Evolutionary conservation across 2,113 vertebrate genomes (phyloP).

Genomic region (Acanthisitta chloris): DNA sequence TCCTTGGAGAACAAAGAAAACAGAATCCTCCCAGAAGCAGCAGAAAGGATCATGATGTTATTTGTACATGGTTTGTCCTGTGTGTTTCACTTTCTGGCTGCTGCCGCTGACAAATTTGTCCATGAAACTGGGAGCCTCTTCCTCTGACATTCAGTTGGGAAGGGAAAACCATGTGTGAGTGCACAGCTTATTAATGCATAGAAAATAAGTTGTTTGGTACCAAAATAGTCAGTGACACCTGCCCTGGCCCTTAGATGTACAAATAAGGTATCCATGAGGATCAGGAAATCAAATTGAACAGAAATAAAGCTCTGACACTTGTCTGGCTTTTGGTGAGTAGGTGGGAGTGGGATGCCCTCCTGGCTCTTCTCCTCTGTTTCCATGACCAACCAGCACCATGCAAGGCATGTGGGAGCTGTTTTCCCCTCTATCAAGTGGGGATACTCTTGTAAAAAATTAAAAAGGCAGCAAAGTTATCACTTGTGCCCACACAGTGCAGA

Average conservation of each 20-base stretch:
- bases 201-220: not conserved
- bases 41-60: not conserved
- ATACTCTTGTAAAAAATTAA: not conserved
- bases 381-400: accelerated
- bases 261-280: not conserved
- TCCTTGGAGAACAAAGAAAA: not conserved
- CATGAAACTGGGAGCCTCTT: not conserved
- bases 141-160: accelerated
- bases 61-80: not conserved
- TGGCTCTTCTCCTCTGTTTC: not conserved
- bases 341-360: accelerated
- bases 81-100: not conserved
- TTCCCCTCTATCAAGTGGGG: not conserved
- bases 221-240: not conserved
- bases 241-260: not conserved
- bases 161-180: not conserved
- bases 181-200: not conserved
- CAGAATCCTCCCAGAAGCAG: not conserved
- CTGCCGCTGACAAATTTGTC: not conserved
- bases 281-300: not conserved
- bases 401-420: accelerated
- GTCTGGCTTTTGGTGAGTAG: not conserved
- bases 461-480: not conserved
- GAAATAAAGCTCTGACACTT: not conserved
- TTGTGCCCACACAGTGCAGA: not conserved